Percentiles rank a stretch among this genome's conserved stretches.
These are phyloP conservation scores for Cinclus cinclus DNA, from an alignment of 2,113 vertebrate genomes.

Conservation along the genomic window DNA sequence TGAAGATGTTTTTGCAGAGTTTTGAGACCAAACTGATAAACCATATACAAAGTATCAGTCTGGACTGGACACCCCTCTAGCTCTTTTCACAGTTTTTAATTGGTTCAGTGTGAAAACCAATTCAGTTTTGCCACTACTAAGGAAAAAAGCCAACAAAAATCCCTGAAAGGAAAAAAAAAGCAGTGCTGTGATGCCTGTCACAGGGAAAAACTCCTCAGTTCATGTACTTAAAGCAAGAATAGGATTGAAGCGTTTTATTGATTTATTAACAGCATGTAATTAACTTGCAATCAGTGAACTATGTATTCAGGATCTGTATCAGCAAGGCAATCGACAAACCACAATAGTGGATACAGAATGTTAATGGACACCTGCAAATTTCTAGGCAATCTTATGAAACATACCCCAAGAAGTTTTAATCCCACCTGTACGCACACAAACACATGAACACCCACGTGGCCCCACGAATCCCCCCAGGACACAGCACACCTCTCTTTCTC, in stretches of 20 bases:
- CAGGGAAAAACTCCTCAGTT: constrained; percentile 5
- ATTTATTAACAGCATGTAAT: constrained; percentile 56
- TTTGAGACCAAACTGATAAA: background rate
- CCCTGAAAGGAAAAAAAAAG: background rate
- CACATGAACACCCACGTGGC: too few species aligned
- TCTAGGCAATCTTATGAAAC: background rate
- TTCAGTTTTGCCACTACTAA: background rate
- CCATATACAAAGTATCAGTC: background rate
- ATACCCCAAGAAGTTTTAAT: background rate
- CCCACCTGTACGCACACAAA: fast-evolving
- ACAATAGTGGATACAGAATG: background rate
- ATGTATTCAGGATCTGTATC: constrained; percentile 29
- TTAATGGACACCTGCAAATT: background rate
- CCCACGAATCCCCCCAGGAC: fast-evolving
- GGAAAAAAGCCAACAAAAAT: background rate
- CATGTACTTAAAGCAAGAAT: constrained; percentile 5
- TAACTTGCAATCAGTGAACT: constrained; percentile 39
- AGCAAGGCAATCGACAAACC: background rate
- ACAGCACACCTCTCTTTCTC: background rate
- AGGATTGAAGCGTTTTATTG: constrained; percentile 10
- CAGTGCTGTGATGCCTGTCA: background rate
- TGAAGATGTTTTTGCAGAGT: background rate
- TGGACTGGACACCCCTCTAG: background rate
- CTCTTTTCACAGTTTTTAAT: constrained; percentile 5
- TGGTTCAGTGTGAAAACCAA: background rate